Percentiles rank a stretch among this genome's conserved stretches.
phyloP scores from a whole-genome alignment of 2,797 vertebrate species.

The Austrolebias charrua region DNA sequence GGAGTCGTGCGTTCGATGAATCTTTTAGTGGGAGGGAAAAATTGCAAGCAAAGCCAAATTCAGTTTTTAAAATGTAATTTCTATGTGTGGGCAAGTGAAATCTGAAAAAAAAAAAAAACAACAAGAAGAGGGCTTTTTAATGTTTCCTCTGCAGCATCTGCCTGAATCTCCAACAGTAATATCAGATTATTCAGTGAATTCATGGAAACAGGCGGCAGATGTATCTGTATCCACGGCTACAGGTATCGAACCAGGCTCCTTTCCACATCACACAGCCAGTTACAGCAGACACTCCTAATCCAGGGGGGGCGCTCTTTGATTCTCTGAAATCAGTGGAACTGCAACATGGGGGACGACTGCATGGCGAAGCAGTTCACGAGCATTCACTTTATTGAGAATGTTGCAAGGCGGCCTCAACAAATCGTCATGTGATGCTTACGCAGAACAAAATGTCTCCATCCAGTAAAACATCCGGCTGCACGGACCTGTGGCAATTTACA shows the following conservation, averaged over 20 bases:
- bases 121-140: constrained; percentile 31
- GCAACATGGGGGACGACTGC: constrained; percentile 3
- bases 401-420: constrained; percentile 54
- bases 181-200: constrained; percentile 55
- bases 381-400: constrained; percentile 62
- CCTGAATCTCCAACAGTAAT: constrained; percentile 54
- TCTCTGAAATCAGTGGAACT: constrained; percentile 40
- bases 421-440: constrained; percentile 49
- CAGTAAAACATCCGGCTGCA: constrained; percentile 44
- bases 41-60: constrained; percentile 56
- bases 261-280: constrained; percentile 61
- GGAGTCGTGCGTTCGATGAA: constrained; percentile 71
- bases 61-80: constrained; percentile 59
- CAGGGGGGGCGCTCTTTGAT: constrained; percentile 52
- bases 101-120: constrained; percentile 47
- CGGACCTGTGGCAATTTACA: constrained; percentile 56
- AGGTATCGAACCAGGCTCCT: constrained; percentile 44
- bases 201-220: constrained; percentile 38
- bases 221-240: constrained; percentile 61
- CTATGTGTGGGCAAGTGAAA: constrained; percentile 55
- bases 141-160: constrained; percentile 45
- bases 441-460: constrained; percentile 55
- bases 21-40: constrained; percentile 50
- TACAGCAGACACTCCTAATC: constrained; percentile 64
- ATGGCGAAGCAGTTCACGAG: constrained; percentile 52